phyloP scores from a whole-genome alignment of 2,797 vertebrate species.

The Saxicola maurus region DNA sequence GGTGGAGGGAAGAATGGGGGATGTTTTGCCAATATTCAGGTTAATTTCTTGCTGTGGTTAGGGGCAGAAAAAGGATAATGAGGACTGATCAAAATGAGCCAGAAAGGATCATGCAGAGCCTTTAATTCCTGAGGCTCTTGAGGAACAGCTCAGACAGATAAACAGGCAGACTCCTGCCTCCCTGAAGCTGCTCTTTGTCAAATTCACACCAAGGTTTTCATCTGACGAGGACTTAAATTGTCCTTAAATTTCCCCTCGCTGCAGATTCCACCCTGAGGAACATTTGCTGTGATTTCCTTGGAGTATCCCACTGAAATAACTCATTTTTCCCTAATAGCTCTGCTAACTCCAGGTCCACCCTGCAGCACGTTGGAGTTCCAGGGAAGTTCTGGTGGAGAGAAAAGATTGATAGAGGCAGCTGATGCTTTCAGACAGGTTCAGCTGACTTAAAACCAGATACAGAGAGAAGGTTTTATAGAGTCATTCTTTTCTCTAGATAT shows the following conservation, averaged over 20 bases:
- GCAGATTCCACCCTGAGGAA: neutral
- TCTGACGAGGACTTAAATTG: neutral
- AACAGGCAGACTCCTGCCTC: neutral
- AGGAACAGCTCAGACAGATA: conserved; percentile 15
- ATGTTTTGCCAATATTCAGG: conserved; percentile 4
- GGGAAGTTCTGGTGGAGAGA: neutral
- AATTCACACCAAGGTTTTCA: conserved; percentile 19
- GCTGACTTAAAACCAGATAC: neutral
- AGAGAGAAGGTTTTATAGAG: neutral
- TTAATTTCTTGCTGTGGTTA: conserved; percentile 29
- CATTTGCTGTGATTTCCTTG: neutral
- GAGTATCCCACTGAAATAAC: neutral
- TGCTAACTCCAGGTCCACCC: neutral
- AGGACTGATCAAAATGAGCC: conserved; percentile 17
- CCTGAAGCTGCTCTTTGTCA: conserved; percentile 5
- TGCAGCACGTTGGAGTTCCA: neutral
- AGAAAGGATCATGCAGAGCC: conserved; percentile 4
- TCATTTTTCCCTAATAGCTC: neutral
- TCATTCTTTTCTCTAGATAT: neutral
- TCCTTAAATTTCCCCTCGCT: neutral
- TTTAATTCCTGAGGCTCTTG: conserved; percentile 21
- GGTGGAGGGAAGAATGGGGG: neutral
- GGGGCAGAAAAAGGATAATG: conserved; percentile 9
- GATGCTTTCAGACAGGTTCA: neutral
- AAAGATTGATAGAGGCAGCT: neutral